Evolutionary conservation across 2,797 vertebrate species (phyloP).

Genomic region (Dicrostonyx torquatus): DNA sequence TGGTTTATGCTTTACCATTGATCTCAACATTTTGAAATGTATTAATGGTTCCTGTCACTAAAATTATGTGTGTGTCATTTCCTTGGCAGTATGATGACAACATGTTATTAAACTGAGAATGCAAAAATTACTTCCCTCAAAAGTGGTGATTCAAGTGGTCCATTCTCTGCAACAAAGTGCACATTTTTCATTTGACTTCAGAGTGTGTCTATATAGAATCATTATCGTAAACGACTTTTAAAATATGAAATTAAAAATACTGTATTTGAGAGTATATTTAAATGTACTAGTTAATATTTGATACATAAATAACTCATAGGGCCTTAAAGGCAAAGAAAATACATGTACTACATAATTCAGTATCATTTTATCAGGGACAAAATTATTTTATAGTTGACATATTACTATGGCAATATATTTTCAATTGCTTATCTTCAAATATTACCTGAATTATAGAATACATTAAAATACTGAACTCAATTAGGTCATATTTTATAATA

Average conservation of each 20-base stretch:
- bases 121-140: background rate
- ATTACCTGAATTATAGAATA: background rate
- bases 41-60: slow-evolving; percentile 25
- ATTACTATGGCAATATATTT: background rate
- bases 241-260: slow-evolving; percentile 1
- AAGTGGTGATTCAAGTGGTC: background rate
- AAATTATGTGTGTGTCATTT: slow-evolving; percentile 22
- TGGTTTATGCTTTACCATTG: background rate
- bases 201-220: background rate
- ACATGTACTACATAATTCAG: background rate
- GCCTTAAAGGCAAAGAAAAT: background rate
- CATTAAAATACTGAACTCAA: rapidly evolving
- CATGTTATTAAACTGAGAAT: slow-evolving; percentile 32
- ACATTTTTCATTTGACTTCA: background rate
- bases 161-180: background rate
- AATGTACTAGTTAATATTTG: background rate
- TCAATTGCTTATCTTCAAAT: background rate
- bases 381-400: background rate
- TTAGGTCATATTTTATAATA: background rate
- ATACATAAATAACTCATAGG: background rate
- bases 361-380: background rate
- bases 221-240: background rate
- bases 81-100: slow-evolving; percentile 16
- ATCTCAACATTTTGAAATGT: slow-evolving; percentile 44
- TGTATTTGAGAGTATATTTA: background rate